These are phyloP conservation scores for Mormyrus iriodes DNA, from an alignment of 2,113 vertebrate species.

Conservation along the genomic window DNA sequence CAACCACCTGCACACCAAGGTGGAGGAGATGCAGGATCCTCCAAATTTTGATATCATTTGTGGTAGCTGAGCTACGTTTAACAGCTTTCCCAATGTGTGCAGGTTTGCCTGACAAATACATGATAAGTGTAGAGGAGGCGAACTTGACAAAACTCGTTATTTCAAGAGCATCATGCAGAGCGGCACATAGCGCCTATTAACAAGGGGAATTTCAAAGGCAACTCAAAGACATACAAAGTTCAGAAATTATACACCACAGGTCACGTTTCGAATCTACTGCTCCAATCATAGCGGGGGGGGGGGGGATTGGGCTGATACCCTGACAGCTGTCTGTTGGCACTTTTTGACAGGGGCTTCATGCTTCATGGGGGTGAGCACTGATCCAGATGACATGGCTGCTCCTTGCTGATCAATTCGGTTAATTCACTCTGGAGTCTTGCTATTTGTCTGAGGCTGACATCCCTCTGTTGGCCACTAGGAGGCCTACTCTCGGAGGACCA, in stretches of 20 bases:
- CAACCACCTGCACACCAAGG: background rate
- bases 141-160: background rate
- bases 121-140: background rate
- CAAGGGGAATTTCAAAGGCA: background rate
- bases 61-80: background rate
- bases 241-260: background rate
- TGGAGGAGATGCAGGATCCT: background rate
- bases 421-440: background rate
- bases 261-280: background rate
- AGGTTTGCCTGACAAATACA: background rate
- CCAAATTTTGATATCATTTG: background rate
- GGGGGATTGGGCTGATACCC: background rate
- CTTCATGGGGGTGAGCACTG: background rate
- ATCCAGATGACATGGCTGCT: background rate
- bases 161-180: background rate
- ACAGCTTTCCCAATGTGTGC: background rate
- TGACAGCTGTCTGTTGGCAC: background rate
- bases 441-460: background rate
- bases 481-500: background rate
- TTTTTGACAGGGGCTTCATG: background rate
- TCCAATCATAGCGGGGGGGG: background rate
- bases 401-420: background rate
- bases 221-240: background rate
- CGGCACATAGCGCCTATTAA: background rate
- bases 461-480: background rate